These are phyloP conservation scores for Drosophila ezoana DNA, from an alignment of 2,888 invertebrate genomes.

Conservation along the genomic window DNA sequence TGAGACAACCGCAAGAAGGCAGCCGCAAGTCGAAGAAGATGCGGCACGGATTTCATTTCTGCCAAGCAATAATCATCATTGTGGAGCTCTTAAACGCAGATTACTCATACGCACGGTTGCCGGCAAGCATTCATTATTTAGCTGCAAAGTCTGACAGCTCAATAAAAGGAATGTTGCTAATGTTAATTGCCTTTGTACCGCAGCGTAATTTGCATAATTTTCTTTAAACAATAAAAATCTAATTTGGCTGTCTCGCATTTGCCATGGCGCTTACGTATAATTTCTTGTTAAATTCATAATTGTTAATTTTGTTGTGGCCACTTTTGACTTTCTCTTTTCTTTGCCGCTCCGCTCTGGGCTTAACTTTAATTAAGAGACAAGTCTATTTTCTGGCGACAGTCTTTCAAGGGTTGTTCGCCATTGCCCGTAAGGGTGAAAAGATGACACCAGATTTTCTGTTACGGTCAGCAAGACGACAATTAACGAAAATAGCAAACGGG, in stretches of 20 bases:
- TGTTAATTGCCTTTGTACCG: slow-evolving; percentile 72
- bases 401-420: slow-evolving; percentile 25
- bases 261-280: slow-evolving; percentile 66
- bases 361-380: slow-evolving; percentile 84
- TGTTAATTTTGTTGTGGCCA: slow-evolving; percentile 71
- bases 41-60: slow-evolving; percentile 33
- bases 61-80: slow-evolving; percentile 42
- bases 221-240: slow-evolving; percentile 83
- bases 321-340: slow-evolving; percentile 50
- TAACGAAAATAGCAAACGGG: background rate
- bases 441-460: background rate
- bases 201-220: slow-evolving; percentile 82
- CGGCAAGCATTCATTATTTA: slow-evolving; percentile 63
- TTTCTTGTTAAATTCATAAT: slow-evolving; percentile 84
- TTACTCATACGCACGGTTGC: slow-evolving; percentile 81
- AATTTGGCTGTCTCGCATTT: slow-evolving; percentile 65
- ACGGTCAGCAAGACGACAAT: slow-evolving; percentile 18
- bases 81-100: slow-evolving; percentile 72
- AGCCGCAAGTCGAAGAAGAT: slow-evolving; percentile 61
- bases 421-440: slow-evolving; percentile 9
- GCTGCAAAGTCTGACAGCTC: slow-evolving; percentile 50
- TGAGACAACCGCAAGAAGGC: slow-evolving; percentile 53
- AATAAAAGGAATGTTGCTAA: slow-evolving; percentile 53
- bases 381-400: slow-evolving; percentile 38
- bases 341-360: slow-evolving; percentile 66